Conservation (phyloP, 1,140 invertebrate species). For the Pseudobourletiella spinata region DNA sequence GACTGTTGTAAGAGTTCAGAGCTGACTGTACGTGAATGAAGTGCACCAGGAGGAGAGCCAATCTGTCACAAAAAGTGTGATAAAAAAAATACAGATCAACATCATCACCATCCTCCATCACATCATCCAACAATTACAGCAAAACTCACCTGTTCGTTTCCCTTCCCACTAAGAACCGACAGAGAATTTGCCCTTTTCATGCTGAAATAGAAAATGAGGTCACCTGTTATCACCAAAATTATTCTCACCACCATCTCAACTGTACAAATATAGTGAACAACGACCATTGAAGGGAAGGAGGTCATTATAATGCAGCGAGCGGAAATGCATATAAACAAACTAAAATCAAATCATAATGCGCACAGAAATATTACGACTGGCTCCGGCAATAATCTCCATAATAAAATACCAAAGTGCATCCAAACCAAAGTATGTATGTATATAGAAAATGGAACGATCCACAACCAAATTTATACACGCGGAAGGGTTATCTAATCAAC, state of each 20-base stretch:
- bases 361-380: neutral
- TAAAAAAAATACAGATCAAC: neutral
- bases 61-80: constrained; percentile 9
- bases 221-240: neutral
- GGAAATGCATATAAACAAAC: neutral
- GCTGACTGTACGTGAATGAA: constrained; percentile 26
- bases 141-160: constrained; percentile 37
- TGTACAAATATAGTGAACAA: too few relatives aligned
- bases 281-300: too few relatives aligned
- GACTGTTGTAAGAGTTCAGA: constrained; percentile 21
- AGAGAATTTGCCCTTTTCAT: constrained; percentile 57
- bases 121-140: neutral
- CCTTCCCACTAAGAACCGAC: constrained; percentile 49
- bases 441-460: constrained; percentile 19
- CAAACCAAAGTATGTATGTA: constrained; percentile 9
- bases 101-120: neutral
- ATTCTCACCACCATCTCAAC: too few relatives aligned
- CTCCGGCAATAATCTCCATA: neutral
- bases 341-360: neutral
- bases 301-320: neutral
- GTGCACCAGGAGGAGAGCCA: constrained; percentile 8
- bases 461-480: constrained; percentile 12
- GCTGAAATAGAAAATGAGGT: constrained; percentile 40
- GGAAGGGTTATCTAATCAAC: neutral
- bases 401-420: constrained; percentile 5